A percentile compares a stretch with the other conserved stretches of the same genome.
Conservation (phyloP, 2,113 vertebrate species). For the Calyptomena viridis region DNA sequence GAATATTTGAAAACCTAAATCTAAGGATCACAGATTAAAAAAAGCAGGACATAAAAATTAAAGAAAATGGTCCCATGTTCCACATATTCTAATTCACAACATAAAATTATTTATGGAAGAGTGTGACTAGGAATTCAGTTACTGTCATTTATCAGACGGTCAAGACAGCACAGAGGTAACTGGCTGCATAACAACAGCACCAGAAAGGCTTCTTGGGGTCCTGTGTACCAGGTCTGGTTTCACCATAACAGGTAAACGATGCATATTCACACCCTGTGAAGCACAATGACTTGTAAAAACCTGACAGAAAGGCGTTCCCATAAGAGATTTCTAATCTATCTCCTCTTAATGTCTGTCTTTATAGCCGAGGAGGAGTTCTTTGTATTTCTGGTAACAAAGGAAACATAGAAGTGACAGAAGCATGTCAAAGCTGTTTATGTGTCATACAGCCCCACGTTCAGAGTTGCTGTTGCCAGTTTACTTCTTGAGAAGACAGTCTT, state of each 20-base stretch:
- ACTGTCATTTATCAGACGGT: conserved; percentile 22
- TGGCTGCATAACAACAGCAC: not conserved
- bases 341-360: conserved; percentile 15
- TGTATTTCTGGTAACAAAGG: conserved; percentile 41
- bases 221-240: not conserved
- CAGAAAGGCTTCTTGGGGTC: not conserved
- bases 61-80: not conserved
- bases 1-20: not conserved
- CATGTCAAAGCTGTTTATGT: conserved; percentile 9
- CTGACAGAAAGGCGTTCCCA: not conserved
- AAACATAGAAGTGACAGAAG: conserved; percentile 9
- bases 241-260: not conserved
- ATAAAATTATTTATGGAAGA: conserved; percentile 32
- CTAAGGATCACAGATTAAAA: not conserved
- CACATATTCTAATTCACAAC: conserved; percentile 10
- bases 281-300: not conserved
- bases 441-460: not conserved
- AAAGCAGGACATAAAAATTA: not conserved
- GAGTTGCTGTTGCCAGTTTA: not conserved
- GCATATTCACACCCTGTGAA: not conserved
- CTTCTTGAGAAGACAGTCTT: not conserved
- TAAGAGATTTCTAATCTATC: conserved; percentile 19
- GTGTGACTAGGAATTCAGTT: conserved; percentile 32
- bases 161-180: conserved; percentile 2
- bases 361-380: conserved; percentile 3